Evolutionary conservation across 2,888 invertebrate genomes (phyloP).

Genomic region (Ditylenchus weischeri): DNA sequence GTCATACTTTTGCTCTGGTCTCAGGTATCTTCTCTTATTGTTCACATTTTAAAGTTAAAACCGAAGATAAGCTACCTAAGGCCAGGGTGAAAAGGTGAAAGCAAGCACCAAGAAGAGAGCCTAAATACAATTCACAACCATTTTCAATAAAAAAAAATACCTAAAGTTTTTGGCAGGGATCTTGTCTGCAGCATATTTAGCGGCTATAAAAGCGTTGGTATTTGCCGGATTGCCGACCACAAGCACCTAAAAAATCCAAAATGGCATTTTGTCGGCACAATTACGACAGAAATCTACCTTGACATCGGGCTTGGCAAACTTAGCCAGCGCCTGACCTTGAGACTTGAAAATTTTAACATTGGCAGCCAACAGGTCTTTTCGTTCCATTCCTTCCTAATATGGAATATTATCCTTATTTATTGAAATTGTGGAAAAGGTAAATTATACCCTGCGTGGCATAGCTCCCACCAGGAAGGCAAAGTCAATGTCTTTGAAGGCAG

Average conservation of each 20-base stretch:
- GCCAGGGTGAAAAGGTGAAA: no score
- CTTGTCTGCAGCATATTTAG: slow-evolving; percentile 83
- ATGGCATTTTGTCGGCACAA: background rate
- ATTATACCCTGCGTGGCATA: slow-evolving; percentile 69
- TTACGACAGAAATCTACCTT: slow-evolving; percentile 67
- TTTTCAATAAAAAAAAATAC: background rate
- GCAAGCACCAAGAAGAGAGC: background rate
- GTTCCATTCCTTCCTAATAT: slow-evolving; percentile 85
- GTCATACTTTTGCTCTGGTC: no score
- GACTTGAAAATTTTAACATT: slow-evolving; percentile 97
- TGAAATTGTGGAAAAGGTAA: no score
- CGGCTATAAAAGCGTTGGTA: slow-evolving; percentile 88
- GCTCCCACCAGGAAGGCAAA: slow-evolving; percentile 95
- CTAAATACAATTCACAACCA: background rate
- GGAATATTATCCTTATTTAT: no score
- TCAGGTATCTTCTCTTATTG: no score
- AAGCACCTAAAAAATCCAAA: slow-evolving; percentile 63
- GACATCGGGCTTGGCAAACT: slow-evolving; percentile 82
- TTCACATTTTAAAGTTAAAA: background rate
- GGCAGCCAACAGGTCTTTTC: slow-evolving; percentile 91
- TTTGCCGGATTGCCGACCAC: slow-evolving; percentile 99
- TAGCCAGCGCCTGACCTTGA: slow-evolving; percentile 88
- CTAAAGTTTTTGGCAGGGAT: slow-evolving; percentile 91
- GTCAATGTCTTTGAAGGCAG: slow-evolving; percentile 90
- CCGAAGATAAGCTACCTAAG: no score